Evolutionary conservation across 1,140 invertebrate species (phyloP).

Genomic region (Gryon sp.): DNA sequence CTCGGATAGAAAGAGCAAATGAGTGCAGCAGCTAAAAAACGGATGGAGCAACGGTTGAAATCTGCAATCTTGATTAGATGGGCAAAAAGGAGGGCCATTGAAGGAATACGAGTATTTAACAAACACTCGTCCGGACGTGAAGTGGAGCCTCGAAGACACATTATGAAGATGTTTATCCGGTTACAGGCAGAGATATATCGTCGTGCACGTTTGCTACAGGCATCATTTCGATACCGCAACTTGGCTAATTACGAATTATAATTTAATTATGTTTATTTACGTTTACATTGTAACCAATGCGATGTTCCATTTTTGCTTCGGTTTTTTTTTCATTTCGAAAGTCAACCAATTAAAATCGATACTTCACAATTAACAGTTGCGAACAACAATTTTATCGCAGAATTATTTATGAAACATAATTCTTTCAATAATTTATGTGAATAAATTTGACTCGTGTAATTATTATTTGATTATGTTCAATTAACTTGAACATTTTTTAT

Average conservation of each 20-base stretch:
- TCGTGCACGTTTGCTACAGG: conserved; percentile 1
- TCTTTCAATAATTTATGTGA: conserved; percentile 14
- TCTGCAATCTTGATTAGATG: conserved; percentile 62
- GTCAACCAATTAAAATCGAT: conserved; percentile 21
- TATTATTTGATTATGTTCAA: too few species aligned
- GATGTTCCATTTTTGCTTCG: too few species aligned
- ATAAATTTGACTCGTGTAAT: too few species aligned
- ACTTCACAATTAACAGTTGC: conserved; percentile 19
- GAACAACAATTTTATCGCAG: neutral
- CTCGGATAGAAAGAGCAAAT: conserved; percentile 57
- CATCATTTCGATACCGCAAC: conserved; percentile 37
- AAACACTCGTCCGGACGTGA: conserved; percentile 49
- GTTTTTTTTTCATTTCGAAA: too few species aligned
- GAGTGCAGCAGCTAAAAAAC: conserved; percentile 58
- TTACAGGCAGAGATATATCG: conserved; percentile 34
- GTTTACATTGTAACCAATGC: neutral
- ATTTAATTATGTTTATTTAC: conserved; percentile 34
- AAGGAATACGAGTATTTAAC: conserved; percentile 59
- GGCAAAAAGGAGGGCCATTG: conserved; percentile 56
- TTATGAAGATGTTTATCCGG: conserved; percentile 62
- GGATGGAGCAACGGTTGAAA: conserved; percentile 46
- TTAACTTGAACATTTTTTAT: too few species aligned
- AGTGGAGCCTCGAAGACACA: conserved; percentile 48
- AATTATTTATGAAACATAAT: conserved; percentile 17
- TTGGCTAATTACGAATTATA: conserved; percentile 42